Conservation (phyloP, 2,113 vertebrate species). For the Pyrgilauda ruficollis region DNA sequence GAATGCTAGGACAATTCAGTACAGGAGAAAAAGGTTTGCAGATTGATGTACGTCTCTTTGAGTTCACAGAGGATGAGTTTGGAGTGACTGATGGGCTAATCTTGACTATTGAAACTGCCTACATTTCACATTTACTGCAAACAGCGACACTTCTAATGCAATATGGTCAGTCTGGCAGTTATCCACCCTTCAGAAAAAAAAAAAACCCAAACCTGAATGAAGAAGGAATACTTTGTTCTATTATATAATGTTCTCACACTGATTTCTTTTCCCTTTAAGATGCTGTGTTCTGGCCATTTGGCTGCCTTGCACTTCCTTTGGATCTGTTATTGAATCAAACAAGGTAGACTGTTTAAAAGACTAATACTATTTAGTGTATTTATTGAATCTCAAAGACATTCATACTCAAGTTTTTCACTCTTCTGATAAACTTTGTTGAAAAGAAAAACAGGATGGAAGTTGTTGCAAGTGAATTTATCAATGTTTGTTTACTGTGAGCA, state of each 20-base stretch:
- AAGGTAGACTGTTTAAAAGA: constrained; percentile 41
- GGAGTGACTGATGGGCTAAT: neutral
- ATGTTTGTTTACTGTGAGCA: neutral
- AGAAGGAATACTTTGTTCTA: constrained; percentile 27
- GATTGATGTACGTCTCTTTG: neutral
- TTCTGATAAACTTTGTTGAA: constrained; percentile 10
- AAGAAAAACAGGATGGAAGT: neutral
- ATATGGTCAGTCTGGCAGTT: neutral
- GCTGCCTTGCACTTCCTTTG: constrained; percentile 27
- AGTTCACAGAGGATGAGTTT: neutral
- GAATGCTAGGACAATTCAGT: neutral
- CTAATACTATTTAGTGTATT: constrained; percentile 43
- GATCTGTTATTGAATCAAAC: constrained; percentile 45
- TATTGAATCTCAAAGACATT: constrained; percentile 54
- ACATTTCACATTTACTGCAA: neutral
- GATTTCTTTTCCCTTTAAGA: neutral
- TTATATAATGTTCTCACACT: constrained; percentile 3
- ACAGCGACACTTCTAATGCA: neutral
- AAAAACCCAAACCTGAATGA: neutral
- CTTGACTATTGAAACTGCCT: neutral
- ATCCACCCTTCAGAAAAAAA: neutral
- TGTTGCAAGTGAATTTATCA: neutral
- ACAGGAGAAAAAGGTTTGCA: neutral
- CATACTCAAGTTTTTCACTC: constrained; percentile 22
- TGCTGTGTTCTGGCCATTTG: constrained; percentile 27